phyloP scores from a whole-genome alignment of 2,113 vertebrate species.

The Mesembrinibis cayennensis region DNA sequence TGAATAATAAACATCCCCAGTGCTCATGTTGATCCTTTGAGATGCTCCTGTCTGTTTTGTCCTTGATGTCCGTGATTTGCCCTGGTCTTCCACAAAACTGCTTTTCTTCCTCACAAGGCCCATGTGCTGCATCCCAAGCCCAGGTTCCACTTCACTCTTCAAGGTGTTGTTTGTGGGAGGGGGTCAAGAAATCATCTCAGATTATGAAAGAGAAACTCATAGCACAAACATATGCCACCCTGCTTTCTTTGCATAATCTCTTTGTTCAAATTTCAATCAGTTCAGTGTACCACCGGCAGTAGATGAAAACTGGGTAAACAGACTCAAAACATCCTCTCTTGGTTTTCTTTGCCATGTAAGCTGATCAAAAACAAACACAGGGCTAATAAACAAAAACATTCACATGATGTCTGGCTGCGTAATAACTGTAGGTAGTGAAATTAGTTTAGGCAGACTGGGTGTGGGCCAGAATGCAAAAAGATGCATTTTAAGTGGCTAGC shows the following conservation, averaged over 20 bases:
- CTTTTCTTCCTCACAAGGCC: neutral
- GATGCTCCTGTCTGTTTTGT: neutral
- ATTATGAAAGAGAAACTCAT: neutral
- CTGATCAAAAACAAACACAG: slow-evolving; percentile 17
- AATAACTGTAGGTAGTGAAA: slow-evolving; percentile 2
- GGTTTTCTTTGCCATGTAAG: slow-evolving; percentile 3
- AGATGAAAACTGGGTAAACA: slow-evolving; percentile 17
- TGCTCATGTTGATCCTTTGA: neutral
- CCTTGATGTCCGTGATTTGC: neutral
- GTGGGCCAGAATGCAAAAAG: slow-evolving; percentile 34
- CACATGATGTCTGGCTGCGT: neutral
- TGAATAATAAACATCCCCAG: neutral
- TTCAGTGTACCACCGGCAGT: neutral
- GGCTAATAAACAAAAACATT: slow-evolving; percentile 7
- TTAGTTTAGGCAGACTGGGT: slow-evolving; percentile 28
- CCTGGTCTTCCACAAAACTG: neutral
- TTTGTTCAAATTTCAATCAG: neutral
- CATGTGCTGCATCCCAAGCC: neutral
- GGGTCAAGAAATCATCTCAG: neutral
- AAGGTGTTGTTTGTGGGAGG: accelerated
- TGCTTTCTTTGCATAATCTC: neutral
- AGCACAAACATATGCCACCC: neutral
- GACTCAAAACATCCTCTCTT: slow-evolving; percentile 10
- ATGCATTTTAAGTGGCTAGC: neutral
- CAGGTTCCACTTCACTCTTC: neutral